Base-by-base conservation (phyloP, 2,797 vertebrate genomes). In the Enteromius thamalakanensis region DNA sequence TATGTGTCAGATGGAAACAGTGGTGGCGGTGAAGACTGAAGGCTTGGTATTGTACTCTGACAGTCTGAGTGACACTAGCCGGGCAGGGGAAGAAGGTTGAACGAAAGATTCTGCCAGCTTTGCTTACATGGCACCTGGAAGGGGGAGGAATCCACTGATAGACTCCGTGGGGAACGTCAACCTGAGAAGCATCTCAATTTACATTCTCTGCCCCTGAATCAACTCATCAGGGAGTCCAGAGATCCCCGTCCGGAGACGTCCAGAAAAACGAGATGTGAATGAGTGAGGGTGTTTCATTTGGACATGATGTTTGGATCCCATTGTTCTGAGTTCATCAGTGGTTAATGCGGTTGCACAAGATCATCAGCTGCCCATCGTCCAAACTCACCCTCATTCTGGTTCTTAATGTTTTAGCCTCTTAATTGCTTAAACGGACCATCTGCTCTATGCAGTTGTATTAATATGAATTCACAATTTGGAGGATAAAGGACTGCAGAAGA, bases 1-100 rank as follows among this genome's bases (percentile, higher is more conserved):
- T 86, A 81, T 68, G 75, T 86, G 84, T 86, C 82, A 58, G 81
- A 81, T 71, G 70, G 79, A 81, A 87, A 86, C 75, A 83, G 80
- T 80, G 78, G 81, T 49, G 68, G 69, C 76, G 76, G 64, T 29
- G 67, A 75, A 81, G 75, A 86, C 76, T 84, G 78, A 86, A 80
- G 23, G 85, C 21, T 67, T 86, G 84, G 53, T 71, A 77, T 88
- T 80, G 70, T 80, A 40, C 80, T 80, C 80, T 70, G 83, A 85
- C 87, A 87, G 87, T 19, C 65, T 78, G 76, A 86, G 71, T 85
- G 87, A 86, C 83, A 62, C 62, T 47, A 70, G 71, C 80, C 32
- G 78, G 76, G 55, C 69, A 65, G 64, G 65, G 76, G 72, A 55
- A 78, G 78, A 62, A 76, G 80, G 78, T 70, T 80, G 75, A 70